Evolutionary conservation across 2,113 vertebrate species (phyloP), one percentile per base, ranked within the genome.

Genomic region (Dendrocopos noguchii): DNA sequence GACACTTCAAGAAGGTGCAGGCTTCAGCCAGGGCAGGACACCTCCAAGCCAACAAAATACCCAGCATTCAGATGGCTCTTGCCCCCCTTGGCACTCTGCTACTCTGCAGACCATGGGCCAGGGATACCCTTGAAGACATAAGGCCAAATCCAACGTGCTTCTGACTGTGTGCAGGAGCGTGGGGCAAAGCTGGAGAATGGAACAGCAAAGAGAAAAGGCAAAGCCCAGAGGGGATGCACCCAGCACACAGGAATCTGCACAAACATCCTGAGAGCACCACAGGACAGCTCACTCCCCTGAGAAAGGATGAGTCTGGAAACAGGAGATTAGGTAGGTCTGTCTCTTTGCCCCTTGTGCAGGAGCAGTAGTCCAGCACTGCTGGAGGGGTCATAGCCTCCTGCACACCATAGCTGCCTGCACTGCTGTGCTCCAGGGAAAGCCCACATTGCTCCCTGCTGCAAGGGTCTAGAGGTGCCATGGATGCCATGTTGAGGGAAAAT

Each of bases 401-500:
- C 63, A 56, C 17, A 55, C 61, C 8, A 0, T 2, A 2, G 63
- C 33, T 86, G 50, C 42, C 59, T 61, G 46, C 0, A 1, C 28
- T 36, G 15, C 46, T 2, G 0, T 42, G 39, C 15, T 39, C 34
- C 13, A 24, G 15, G 46, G 33, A n/a, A 6, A 46, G 8, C 28
- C 15, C 34, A 18, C 19, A 5, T 39, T 1, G 1, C 13, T n/a
- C 17, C n/a, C 61, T 0, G 0, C 29, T 68, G 8, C 46, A 1
- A 2, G 8, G 29, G 13, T 16, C 46, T 31, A n/a, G 50, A 4
- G 5, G 2, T 84, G 28, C 47, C 24, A 4, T 21, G 15, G 19
- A 33, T 87, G 55, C 71, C 24, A 4, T n/a, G 31, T 18, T 0
- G 0, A 8, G 15, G 7, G 27, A 17, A 52, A 3, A 10, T 1